These are phyloP conservation scores for Macrotus californicus DNA, from an alignment of 2,113 vertebrate species.

Conservation along the genomic window DNA sequence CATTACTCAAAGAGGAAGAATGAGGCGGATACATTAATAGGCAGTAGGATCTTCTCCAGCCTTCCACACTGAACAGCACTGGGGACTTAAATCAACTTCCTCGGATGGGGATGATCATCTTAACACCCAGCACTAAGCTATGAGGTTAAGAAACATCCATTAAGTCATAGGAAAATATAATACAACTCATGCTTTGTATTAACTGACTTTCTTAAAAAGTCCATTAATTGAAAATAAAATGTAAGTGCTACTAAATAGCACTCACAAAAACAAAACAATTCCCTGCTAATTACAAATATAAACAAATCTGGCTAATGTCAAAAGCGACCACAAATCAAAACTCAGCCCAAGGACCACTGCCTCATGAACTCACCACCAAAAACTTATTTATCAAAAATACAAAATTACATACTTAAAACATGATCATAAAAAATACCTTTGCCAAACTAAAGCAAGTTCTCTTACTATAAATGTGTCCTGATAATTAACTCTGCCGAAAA, in stretches of 20 bases:
- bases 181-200: conserved; percentile 6
- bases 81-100: not conserved
- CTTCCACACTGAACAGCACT: not conserved
- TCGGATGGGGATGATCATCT: not conserved
- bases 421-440: conserved; percentile 20
- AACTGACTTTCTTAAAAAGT: conserved; percentile 40
- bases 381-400: not conserved
- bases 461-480: conserved; percentile 3
- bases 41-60: not conserved
- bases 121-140: not conserved
- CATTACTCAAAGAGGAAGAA: conserved; percentile 17
- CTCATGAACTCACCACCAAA: not conserved
- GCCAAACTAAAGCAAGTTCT: not conserved
- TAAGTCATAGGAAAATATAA: not conserved
- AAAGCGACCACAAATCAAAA: conserved; percentile 34
- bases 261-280: conserved; percentile 23
- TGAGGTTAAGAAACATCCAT: conserved; percentile 17
- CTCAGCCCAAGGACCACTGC: not conserved
- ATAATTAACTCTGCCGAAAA: conserved; percentile 6
- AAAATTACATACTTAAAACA: conserved; percentile 26
- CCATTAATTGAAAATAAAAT: conserved; percentile 22
- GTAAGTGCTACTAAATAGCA: conserved; percentile 10
- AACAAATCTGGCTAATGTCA: conserved; percentile 17
- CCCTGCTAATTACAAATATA: not conserved
- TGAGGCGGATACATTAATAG: not conserved